A percentile compares a stretch with the other conserved stretches of the same genome.
Conservation (phyloP, 2,113 vertebrate genomes). For the Rhineura floridana region DNA sequence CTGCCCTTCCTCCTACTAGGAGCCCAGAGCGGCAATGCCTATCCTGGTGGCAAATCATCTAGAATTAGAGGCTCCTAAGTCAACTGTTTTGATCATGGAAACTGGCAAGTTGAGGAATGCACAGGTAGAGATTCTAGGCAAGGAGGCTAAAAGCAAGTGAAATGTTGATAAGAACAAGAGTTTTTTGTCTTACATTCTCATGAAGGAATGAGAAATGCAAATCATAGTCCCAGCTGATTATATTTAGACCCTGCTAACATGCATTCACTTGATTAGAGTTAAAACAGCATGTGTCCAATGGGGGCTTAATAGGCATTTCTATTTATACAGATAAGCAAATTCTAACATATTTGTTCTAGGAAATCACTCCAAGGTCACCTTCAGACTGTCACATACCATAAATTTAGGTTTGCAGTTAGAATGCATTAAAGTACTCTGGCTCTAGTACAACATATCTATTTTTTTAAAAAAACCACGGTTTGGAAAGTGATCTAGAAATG, state of each 20-base stretch:
- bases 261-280: background rate
- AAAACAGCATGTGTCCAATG: background rate
- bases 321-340: background rate
- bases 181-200: background rate
- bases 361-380: background rate
- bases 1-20: no score
- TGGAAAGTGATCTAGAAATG: no score
- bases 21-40: no score
- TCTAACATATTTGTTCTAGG: background rate
- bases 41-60: background rate
- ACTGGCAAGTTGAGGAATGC: background rate
- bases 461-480: no score
- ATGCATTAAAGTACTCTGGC: no score
- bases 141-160: background rate
- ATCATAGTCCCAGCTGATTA: background rate
- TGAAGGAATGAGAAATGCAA: background rate
- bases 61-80: background rate
- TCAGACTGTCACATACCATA: no score
- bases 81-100: background rate
- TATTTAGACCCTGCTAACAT: background rate
- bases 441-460: no score
- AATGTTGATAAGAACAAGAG: background rate
- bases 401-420: no score
- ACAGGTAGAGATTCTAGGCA: background rate
- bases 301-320: background rate